phyloP scores from a whole-genome alignment of 2,888 invertebrate species.

The Conus canariensis region DNA sequence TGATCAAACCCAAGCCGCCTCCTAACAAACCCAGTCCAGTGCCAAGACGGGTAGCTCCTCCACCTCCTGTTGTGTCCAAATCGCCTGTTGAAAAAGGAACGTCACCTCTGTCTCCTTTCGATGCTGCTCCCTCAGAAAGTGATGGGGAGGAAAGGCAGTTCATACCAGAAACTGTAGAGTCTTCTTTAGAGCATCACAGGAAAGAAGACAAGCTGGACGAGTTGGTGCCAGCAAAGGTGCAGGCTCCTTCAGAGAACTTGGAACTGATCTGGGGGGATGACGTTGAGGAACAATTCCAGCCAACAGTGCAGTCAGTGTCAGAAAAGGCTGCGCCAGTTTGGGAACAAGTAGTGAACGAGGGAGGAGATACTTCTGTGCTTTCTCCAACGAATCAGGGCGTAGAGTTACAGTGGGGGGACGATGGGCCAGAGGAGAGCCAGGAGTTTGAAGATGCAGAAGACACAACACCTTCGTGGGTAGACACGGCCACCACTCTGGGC shows the following conservation, averaged over 20 bases:
- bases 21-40: conserved; percentile 48
- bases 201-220: neutral
- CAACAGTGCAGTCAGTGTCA: neutral
- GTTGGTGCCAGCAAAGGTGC: neutral
- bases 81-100: conserved; percentile 25
- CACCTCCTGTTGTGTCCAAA: conserved; percentile 51
- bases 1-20: conserved; percentile 30
- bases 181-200: neutral
- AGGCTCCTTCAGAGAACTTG: neutral
- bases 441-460: neutral
- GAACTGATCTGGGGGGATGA: conserved; percentile 24
- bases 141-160: neutral
- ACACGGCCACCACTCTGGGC: neutral
- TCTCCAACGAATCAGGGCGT: neutral
- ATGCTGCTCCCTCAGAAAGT: neutral
- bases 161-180: neutral
- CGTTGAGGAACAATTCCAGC: neutral
- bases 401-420: neutral
- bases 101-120: conserved; percentile 21
- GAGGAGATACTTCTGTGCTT: neutral
- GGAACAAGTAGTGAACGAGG: neutral
- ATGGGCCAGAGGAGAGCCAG: neutral
- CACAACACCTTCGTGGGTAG: neutral
- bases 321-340: neutral
- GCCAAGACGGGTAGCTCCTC: conserved; percentile 55